Evolutionary conservation across 1,140 invertebrate genomes (phyloP).

Genomic region (Pogonomyrmex californicus): DNA sequence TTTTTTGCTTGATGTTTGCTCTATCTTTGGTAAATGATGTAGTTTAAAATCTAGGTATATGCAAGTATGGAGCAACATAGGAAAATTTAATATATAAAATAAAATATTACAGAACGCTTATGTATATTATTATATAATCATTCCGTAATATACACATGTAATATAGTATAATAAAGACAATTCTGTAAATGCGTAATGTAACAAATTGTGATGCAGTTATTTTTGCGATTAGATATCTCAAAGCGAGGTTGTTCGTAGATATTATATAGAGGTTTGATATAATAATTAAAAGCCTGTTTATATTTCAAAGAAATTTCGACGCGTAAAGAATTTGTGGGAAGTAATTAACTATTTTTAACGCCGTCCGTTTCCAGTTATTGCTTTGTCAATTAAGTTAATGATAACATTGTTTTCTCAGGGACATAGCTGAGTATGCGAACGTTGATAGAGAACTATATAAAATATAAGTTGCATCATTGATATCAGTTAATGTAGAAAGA

Average conservation of each 20-base stretch:
- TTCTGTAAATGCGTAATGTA: not conserved
- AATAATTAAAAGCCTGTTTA: constrained; percentile 3
- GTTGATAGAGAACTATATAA: not conserved
- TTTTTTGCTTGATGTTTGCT: not conserved
- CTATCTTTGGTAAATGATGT: not conserved
- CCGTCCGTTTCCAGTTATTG: not conserved
- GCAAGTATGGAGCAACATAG: not conserved
- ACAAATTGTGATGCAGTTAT: not conserved
- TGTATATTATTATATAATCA: too few species aligned
- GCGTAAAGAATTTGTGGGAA: not conserved
- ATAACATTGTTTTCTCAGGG: constrained; percentile 2
- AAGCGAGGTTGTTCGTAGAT: not conserved
- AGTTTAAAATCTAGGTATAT: not conserved
- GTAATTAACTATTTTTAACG: not conserved
- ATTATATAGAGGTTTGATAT: not conserved
- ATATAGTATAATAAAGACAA: not conserved
- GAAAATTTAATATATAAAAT: not conserved
- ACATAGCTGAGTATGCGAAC: not conserved
- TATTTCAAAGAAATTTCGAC: constrained; percentile 15
- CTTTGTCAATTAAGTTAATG: not conserved
- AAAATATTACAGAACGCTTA: too few species aligned
- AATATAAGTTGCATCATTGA: not conserved
- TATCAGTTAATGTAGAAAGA: not conserved
- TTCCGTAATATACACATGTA: not conserved
- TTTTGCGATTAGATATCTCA: constrained; percentile 10